phyloP scores from a whole-genome alignment of 2,797 vertebrate genomes.

The Bovichtus diacanthus region DNA sequence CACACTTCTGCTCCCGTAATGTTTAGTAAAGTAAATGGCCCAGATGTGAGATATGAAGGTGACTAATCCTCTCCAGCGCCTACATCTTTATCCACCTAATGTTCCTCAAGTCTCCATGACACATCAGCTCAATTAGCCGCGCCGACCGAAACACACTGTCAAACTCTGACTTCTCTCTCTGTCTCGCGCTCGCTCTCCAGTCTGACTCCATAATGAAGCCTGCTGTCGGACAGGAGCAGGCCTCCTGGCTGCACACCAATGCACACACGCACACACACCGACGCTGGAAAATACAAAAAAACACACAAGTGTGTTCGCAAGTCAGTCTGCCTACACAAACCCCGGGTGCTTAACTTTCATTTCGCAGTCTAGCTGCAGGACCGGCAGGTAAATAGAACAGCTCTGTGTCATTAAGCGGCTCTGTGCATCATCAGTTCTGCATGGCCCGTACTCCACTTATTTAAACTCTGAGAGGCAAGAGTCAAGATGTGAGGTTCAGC shows the following conservation, averaged over 20 bases:
- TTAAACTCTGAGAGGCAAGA: conserved; percentile 46
- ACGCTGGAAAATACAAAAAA: conserved; percentile 37
- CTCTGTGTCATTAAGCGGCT: conserved; percentile 65
- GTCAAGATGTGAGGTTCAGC: conserved; percentile 37
- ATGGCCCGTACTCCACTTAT: conserved; percentile 59
- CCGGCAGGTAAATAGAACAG: conserved; percentile 68
- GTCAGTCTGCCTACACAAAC: conserved; percentile 52
- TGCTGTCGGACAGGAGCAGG: conserved; percentile 59
- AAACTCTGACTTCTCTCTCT: conserved; percentile 48
- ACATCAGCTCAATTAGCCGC: conserved; percentile 81
- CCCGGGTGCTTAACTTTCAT: conserved; percentile 60
- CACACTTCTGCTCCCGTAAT: conserved; percentile 21
- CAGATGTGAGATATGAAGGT: conserved; percentile 50
- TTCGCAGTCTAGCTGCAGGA: conserved; percentile 50
- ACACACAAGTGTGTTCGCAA: conserved; percentile 42
- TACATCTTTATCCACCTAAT: conserved; percentile 69
- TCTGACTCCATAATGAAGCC: conserved; percentile 67
- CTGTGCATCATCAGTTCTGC: conserved; percentile 44
- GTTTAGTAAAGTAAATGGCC: conserved; percentile 35
- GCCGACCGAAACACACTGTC: conserved; percentile 68
- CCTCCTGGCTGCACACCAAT: conserved; percentile 54
- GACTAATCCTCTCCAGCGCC: conserved; percentile 57
- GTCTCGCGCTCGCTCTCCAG: conserved; percentile 15
- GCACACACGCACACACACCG: conserved; percentile 2
- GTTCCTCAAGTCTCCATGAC: conserved; percentile 71